These are phyloP conservation scores for Eupithecia exiguata DNA, from an alignment of 2,888 invertebrate genomes.

Conservation along the genomic window DNA sequence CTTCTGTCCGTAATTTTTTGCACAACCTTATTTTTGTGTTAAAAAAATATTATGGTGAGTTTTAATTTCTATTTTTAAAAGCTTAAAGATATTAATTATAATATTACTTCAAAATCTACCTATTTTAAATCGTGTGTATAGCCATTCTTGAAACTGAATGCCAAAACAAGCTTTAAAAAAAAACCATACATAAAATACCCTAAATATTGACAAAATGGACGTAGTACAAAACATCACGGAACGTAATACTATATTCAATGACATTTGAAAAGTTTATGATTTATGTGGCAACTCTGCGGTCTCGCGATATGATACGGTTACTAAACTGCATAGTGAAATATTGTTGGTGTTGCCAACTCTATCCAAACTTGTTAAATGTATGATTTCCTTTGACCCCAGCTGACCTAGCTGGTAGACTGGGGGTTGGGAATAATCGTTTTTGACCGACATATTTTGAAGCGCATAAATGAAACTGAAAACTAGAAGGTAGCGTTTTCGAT, in stretches of 20 bases:
- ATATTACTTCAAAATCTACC: not conserved
- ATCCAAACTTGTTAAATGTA: conserved; percentile 1
- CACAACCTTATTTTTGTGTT: not conserved
- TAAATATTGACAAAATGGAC: conserved; percentile 21
- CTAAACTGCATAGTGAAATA: conserved; percentile 16
- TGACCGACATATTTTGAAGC: not conserved
- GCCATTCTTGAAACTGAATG: not conserved
- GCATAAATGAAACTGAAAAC: not conserved
- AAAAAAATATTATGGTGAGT: not conserved
- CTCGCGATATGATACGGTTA: conserved; percentile 20
- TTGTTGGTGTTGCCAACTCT: conserved; percentile 3
- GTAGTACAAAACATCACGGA: conserved; percentile 37
- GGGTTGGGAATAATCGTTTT: not conserved
- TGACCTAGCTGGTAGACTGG: not conserved
- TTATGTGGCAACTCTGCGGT: conserved; percentile 54
- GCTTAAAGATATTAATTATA: no score
- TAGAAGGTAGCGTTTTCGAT: not conserved
- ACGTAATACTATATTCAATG: conserved; percentile 51
- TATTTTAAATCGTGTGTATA: not conserved
- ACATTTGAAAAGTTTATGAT: conserved; percentile 72
- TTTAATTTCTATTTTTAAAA: not conserved
- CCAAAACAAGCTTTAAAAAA: not conserved
- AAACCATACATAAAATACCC: not conserved
- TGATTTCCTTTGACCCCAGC: not conserved
- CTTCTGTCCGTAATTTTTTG: not conserved